phyloP scores from a whole-genome alignment of 1,140 invertebrate species.

The Brachionus angularis region DNA sequence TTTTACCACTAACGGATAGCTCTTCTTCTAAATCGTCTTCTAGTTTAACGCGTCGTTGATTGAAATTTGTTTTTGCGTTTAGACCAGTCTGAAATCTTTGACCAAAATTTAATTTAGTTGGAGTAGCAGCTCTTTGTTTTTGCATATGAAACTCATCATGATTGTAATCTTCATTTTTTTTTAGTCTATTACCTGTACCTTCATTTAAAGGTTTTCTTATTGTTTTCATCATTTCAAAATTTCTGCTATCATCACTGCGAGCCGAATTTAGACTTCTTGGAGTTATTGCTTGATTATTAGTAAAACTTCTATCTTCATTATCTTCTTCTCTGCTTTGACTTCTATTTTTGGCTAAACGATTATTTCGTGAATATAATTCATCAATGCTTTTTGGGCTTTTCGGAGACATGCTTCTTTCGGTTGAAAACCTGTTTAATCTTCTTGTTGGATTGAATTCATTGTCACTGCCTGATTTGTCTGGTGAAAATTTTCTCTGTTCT shows the following conservation, averaged over 20 bases:
- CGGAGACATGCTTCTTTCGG: slow-evolving; percentile 5
- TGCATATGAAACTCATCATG: not conserved
- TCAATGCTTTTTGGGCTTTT: slow-evolving; percentile 1
- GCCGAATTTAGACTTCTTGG: slow-evolving; percentile 11
- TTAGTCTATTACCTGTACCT: not conserved
- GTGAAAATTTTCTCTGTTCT: not conserved
- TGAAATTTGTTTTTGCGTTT: slow-evolving; percentile 16
- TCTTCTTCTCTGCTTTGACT: slow-evolving; percentile 10
- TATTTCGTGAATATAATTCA: not conserved
- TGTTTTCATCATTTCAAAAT: slow-evolving; percentile 33
- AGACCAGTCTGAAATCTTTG: slow-evolving; percentile 14
- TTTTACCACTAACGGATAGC: slow-evolving; percentile 7
- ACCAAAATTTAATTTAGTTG: not conserved
- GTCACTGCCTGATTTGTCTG: slow-evolving; percentile 20
- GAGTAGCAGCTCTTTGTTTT: not conserved
- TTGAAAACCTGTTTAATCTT: not conserved
- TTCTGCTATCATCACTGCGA: not conserved
- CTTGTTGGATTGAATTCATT: not conserved
- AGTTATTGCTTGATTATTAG: not conserved
- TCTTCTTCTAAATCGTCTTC: slow-evolving; percentile 23
- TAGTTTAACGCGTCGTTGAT: not conserved
- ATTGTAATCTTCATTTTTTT: not conserved
- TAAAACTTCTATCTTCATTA: not conserved
- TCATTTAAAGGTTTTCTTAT: not conserved
- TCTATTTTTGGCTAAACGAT: not conserved